Evolutionary conservation across 2,797 vertebrate genomes (phyloP).

Genomic region (Micrastur ruficollis): DNA sequence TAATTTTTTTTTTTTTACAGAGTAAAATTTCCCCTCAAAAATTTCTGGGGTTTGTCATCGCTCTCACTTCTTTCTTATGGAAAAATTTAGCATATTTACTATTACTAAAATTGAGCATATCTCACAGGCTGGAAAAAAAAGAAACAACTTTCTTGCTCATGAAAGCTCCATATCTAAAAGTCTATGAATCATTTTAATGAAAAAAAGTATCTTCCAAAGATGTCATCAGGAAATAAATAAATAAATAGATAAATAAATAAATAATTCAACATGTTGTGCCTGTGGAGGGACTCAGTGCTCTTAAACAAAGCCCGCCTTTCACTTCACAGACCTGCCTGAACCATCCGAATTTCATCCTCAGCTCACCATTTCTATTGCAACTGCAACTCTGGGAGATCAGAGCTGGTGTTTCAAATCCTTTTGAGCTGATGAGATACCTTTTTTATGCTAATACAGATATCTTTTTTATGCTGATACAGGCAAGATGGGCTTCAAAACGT

Average conservation of each 20-base stretch:
- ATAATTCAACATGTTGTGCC: neutral
- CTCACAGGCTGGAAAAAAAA: neutral
- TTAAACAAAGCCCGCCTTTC: neutral
- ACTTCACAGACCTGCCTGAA: neutral
- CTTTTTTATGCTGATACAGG: neutral
- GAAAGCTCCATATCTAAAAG: neutral
- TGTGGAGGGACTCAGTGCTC: neutral
- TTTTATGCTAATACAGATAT: neutral
- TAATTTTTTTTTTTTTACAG: neutral
- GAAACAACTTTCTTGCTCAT: neutral
- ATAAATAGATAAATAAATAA: neutral
- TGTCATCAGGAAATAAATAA: neutral
- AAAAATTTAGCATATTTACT: neutral
- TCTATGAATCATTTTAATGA: neutral
- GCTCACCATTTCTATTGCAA: neutral
- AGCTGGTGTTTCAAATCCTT: neutral
- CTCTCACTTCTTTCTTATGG: neutral
- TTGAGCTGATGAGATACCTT: neutral
- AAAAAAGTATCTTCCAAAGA: neutral
- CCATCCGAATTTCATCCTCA: neutral
- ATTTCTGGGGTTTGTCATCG: neutral
- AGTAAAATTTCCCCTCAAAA: neutral
- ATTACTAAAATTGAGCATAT: neutral
- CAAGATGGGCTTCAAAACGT: neutral
- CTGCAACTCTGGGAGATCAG: neutral